Evolutionary conservation across 2,888 invertebrate genomes (phyloP), one percentile per base, ranked within the genome.

Genomic region (Bombylius major): DNA sequence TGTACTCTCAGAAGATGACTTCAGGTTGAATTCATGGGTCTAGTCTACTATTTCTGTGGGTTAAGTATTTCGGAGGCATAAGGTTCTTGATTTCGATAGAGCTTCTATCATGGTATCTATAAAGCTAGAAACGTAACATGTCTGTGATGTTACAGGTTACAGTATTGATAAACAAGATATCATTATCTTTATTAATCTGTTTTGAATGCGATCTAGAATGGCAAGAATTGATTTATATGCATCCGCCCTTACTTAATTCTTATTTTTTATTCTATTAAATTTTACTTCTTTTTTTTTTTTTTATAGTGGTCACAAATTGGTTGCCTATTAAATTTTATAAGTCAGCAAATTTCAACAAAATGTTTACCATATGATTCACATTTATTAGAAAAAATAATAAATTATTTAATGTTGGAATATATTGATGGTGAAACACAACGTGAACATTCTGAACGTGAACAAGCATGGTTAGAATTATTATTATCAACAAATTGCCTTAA

Each of bases 381-480:
- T 50, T 73, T 84, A 42, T 76, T 87, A 66, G 79, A 83, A 61
- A 75, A 72, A 42, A 76, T 81, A 1, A 78, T 86, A 61, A 81
- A 82, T 62, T 79, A 82, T 72, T 76, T 83, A 56, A 67, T 69
- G 5, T 79, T 78, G 67, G 70, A 72, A 56, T 55, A 67, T 66
- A 68, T 74, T 31, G 65, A 68, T 34, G 69, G 71, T 47, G 75
- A 74, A 62, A 69, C 67, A 42, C 56, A 65, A 1, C 71, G 79
- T 2, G 78, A 79, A 64, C 79, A 79, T 61, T 80, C 81, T 58
- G 87, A 88, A 69, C 75, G 86, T 45, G 86, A 89, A 67, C 84
- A 85, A 65, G 84, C 86, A 4, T 77, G 87, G 72, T 72, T 87
- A 51, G 86, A 87, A 66, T 71, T 89, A 39, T 71, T 89, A 39